Evolutionary conservation across 2,113 vertebrate species (phyloP), one percentile per base, ranked within the genome.

Genomic region (Laticauda colubrina): DNA sequence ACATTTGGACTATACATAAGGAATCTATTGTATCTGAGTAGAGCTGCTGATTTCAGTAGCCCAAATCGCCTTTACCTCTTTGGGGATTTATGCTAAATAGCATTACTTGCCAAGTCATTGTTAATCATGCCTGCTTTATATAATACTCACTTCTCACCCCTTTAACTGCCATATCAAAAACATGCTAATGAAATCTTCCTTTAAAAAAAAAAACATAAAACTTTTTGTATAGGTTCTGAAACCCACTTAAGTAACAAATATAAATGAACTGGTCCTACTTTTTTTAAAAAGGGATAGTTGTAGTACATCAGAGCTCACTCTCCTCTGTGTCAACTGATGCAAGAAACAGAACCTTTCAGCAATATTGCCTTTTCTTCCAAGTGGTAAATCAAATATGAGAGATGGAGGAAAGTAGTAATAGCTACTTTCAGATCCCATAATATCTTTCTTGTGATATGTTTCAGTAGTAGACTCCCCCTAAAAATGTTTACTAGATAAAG

Each of bases 161-260:
- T 24, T 39, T 85, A 11, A 45, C 29, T 93, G 81, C 88, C 43
- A 26, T 87, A 48, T 64, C 89, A 48, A 56, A 91, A 94, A 85
- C 21, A 18, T 54, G 55, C 39, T 20, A 61, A 91, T 5, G 54
- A 87, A 92, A 88, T 10, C 0, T 75, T 90, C 15, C 59, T 56
- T 9, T 24, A 92, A n/a, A 69, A 94, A 87, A 26, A 4, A 0
- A 12, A 29, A 43, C 21, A 20, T 91, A 51, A 15, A 53, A 75
- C 59, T 51, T 2, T 15, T 51, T n/a, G 85, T 59, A 45, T 12
- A n/a, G 64, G 18, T 85, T 90, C 54, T 12, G 51, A 91, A 91
- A 69, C 69, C n/a, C 53, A 29, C 29, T 54, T 91, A 56, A 29
- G 43, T 90, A 90, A 92, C 48, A 89, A 55, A n/a, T 29, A 21